These are phyloP conservation scores for Chrysopa pallens DNA, from an alignment of 1,140 invertebrate species.

Conservation along the genomic window DNA sequence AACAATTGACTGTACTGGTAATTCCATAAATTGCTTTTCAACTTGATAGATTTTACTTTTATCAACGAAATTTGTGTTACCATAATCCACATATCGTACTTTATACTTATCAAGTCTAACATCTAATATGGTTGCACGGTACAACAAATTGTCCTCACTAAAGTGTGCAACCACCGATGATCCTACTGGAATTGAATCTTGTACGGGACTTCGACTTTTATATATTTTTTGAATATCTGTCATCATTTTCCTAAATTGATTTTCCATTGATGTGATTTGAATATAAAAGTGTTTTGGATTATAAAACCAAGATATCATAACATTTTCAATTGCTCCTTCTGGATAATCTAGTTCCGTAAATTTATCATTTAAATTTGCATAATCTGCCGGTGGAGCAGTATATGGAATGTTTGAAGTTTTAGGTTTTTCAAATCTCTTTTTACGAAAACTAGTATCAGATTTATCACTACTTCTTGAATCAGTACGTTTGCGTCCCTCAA, in stretches of 20 bases:
- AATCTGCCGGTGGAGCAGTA: conserved; percentile 14
- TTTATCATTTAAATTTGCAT: conserved; percentile 18
- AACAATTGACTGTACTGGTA: conserved; percentile 47
- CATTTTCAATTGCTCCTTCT: conserved; percentile 18
- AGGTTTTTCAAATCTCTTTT: background rate
- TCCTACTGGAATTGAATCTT: conserved; percentile 27
- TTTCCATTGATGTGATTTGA: conserved; percentile 30
- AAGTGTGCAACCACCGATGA: conserved; percentile 44
- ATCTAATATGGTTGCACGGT: conserved; percentile 41
- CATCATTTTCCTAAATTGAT: conserved; percentile 44
- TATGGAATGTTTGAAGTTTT: conserved; percentile 3
- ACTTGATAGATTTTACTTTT: conserved; percentile 42
- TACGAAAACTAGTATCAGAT: background rate
- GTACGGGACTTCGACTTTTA: conserved; percentile 26
- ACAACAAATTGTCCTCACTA: conserved; percentile 44
- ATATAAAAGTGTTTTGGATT: conserved; percentile 49
- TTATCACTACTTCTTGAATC: background rate
- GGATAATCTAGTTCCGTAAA: conserved; percentile 19
- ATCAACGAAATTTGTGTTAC: conserved; percentile 42
- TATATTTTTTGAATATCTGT: conserved; percentile 46
- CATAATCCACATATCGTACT: conserved; percentile 55
- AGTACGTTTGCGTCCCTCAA: too few relatives aligned
- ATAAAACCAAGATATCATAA: conserved; percentile 39
- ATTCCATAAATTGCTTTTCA: conserved; percentile 38
- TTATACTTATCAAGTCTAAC: conserved; percentile 31